These are phyloP conservation scores for Lepidochitona cinerea DNA, from an alignment of 2,888 invertebrate genomes.

Conservation along the genomic window DNA sequence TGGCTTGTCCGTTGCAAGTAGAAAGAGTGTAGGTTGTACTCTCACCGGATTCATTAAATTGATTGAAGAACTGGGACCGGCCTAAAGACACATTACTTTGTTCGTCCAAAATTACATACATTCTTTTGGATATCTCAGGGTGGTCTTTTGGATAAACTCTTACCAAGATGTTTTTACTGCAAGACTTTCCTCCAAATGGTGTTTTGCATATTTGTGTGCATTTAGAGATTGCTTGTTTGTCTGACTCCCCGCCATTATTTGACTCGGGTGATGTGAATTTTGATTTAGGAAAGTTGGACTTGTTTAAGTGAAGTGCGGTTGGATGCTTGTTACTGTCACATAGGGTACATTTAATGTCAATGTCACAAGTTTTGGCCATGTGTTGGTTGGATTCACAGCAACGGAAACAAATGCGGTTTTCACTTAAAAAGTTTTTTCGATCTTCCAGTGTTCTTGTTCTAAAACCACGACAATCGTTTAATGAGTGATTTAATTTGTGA, in stretches of 20 bases:
- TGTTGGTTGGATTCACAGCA: constrained; percentile 23
- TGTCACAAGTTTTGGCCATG: constrained; percentile 12
- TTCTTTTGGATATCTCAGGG: too few relatives aligned
- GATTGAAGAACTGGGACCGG: constrained; percentile 1
- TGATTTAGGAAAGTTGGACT: too few relatives aligned
- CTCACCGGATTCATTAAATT: background rate
- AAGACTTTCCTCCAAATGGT: constrained; percentile 7
- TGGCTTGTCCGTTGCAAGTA: background rate
- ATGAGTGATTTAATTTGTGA: constrained; percentile 16
- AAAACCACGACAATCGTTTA: constrained; percentile 22
- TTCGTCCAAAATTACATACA: constrained; percentile 10
- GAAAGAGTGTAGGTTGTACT: background rate
- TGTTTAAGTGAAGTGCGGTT: constrained; percentile 18
- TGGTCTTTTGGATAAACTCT: too few relatives aligned
- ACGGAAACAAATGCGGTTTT: constrained; percentile 20
- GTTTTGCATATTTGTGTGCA: constrained; percentile 1
- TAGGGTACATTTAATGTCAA: constrained; percentile 16
- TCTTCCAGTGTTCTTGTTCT: constrained; percentile 15
- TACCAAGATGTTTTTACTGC: constrained; percentile 9
- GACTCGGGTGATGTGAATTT: background rate
- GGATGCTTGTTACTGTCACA: constrained; percentile 23
- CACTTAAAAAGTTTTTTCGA: constrained; percentile 15
- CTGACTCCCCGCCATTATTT: constrained; percentile 8
- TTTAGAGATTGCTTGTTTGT: background rate
- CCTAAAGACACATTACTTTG: constrained; percentile 16